Evolutionary conservation across 2,888 invertebrate species (phyloP).

Genomic region (Phrixothrix hirtus): DNA sequence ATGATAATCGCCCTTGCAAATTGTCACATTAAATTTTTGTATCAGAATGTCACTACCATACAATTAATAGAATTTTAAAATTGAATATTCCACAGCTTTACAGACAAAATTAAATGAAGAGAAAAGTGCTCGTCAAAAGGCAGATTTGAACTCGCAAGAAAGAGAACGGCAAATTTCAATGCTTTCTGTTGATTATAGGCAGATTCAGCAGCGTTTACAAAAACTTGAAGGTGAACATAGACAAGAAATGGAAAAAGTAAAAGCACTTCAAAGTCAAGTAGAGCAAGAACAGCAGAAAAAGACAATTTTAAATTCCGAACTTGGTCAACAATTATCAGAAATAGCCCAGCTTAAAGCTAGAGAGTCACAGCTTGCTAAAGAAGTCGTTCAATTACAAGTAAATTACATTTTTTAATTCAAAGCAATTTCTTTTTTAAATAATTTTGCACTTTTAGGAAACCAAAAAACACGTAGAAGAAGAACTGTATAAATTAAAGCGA

Average conservation of each 20-base stretch:
- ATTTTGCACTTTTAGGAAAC: slow-evolving; percentile 65
- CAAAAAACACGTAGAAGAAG: slow-evolving; percentile 74
- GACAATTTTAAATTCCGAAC: slow-evolving; percentile 79
- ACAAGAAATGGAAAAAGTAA: slow-evolving; percentile 84
- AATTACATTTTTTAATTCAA: no score
- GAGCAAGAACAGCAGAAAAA: slow-evolving; percentile 92
- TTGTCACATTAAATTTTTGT: no score
- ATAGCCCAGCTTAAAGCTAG: slow-evolving; percentile 70
- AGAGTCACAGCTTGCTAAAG: slow-evolving; percentile 72
- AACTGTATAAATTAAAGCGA: slow-evolving; percentile 73
- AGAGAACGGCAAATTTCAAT: slow-evolving; percentile 93
- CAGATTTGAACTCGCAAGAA: slow-evolving; percentile 86
- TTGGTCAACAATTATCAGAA: slow-evolving; percentile 71
- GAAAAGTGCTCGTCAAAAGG: slow-evolving; percentile 81
- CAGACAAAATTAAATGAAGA: slow-evolving; percentile 92
- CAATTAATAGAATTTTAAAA: not conserved
- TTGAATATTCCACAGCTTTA: slow-evolving; percentile 65
- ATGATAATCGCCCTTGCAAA: no score
- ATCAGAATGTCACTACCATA: no score
- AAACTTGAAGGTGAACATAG: slow-evolving; percentile 90
- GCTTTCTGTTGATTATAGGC: slow-evolving; percentile 92
- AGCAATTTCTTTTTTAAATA: no score
- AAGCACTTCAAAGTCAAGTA: slow-evolving; percentile 80
- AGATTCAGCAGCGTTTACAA: slow-evolving; percentile 86
- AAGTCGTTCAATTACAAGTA: slow-evolving; percentile 63